These are phyloP conservation scores for Rousettus madagascariensis DNA, from an alignment of 2,797 vertebrate genomes.

Conservation along the genomic window DNA sequence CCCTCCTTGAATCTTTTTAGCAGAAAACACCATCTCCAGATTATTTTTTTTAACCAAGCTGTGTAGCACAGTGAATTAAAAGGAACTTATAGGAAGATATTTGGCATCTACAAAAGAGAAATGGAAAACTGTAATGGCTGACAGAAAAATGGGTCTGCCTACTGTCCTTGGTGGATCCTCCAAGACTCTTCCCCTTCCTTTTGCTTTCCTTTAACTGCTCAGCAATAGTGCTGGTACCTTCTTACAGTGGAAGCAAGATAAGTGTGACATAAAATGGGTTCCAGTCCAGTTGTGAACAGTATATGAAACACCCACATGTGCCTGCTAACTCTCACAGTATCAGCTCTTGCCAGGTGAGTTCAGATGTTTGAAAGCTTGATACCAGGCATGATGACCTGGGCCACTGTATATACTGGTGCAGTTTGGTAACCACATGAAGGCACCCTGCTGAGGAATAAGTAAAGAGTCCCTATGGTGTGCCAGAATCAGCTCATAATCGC, in stretches of 20 bases:
- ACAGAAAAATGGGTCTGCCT: neutral
- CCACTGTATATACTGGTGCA: neutral
- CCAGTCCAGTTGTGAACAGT: neutral
- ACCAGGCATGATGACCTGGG: neutral
- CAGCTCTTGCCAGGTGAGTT: constrained; percentile 34
- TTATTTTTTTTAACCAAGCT: constrained; percentile 24
- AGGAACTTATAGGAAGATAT: constrained; percentile 63
- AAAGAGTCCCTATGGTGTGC: neutral
- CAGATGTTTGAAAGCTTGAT: constrained; percentile 29
- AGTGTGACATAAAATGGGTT: neutral
- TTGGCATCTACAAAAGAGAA: constrained; percentile 50
- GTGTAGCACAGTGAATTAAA: neutral
- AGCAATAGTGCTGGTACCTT: neutral
- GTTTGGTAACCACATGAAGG: neutral
- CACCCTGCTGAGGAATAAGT: neutral
- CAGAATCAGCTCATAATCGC: neutral
- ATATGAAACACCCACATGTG: neutral
- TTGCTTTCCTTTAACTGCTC: neutral
- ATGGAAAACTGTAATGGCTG: neutral
- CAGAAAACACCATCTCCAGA: constrained; percentile 54
- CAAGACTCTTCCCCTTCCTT: neutral
- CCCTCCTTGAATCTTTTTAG: constrained; percentile 54
- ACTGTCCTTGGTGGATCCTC: neutral
- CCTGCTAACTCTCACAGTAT: neutral
- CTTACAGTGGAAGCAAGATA: neutral